These are phyloP conservation scores for Triplophysa rosa DNA, from an alignment of 2,113 vertebrate genomes.

Conservation along the genomic window DNA sequence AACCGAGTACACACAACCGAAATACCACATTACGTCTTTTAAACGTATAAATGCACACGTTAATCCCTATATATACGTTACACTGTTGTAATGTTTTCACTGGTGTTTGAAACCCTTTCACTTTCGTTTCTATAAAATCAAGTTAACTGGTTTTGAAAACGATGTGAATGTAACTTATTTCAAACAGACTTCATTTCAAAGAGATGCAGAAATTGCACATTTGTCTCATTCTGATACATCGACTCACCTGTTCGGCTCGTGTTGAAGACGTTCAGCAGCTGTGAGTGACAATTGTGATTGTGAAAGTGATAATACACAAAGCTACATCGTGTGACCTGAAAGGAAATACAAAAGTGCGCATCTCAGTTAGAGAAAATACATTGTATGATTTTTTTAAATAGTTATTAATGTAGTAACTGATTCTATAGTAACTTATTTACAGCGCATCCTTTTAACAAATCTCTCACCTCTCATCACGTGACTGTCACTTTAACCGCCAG, in stretches of 20 bases:
- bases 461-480: neutral
- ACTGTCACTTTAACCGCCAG: neutral
- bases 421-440: too few species aligned
- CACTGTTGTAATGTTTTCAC: neutral
- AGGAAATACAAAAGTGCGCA: neutral
- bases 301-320: conserved; percentile 20
- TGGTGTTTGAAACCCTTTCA: neutral
- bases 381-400: neutral
- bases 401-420: too few species aligned
- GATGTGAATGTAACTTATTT: neutral
- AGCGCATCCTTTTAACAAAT: too few species aligned
- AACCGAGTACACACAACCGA: too few species aligned
- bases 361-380: neutral
- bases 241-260: neutral
- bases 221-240: neutral
- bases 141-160: neutral
- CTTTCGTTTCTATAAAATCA: neutral
- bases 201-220: neutral
- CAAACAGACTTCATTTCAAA: too few species aligned
- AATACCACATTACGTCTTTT: too few species aligned
- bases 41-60: neutral
- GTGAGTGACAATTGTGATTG: neutral
- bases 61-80: too few species aligned
- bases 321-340: neutral
- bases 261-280: neutral